A percentile compares a stretch with the other conserved stretches of the same genome.
These are phyloP conservation scores for Anarrhichthys ocellatus DNA, from an alignment of 2,113 vertebrate species.

Conservation along the genomic window DNA sequence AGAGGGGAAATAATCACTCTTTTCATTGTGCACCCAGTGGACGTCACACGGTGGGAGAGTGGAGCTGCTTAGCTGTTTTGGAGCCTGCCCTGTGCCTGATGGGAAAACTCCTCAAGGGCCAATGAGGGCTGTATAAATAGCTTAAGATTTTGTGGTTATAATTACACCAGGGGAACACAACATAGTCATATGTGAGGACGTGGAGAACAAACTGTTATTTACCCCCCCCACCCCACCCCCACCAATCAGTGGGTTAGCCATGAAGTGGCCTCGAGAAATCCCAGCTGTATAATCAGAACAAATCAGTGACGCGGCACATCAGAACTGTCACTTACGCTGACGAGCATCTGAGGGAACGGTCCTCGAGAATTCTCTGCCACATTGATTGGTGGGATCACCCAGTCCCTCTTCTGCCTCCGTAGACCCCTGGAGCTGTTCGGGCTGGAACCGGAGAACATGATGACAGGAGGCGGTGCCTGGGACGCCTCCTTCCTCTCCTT, in stretches of 20 bases:
- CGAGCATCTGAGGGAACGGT: conserved; percentile 96
- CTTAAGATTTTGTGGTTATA: conserved; percentile 51
- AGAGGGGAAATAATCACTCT: conserved; percentile 52
- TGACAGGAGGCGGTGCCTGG: conserved; percentile 77
- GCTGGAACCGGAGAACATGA: conserved; percentile 83
- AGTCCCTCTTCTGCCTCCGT: conserved; percentile 92
- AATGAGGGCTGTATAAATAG: conserved; percentile 58
- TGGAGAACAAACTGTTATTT: conserved; percentile 61
- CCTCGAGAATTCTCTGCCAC: conserved; percentile 96
- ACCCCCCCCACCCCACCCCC: conserved; percentile 49
- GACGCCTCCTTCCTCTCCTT: conserved; percentile 62
- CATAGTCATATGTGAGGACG: conserved; percentile 61
- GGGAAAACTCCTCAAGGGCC: conserved; percentile 52
- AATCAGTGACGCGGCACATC: conserved; percentile 46
- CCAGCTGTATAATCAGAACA: conserved; percentile 51
- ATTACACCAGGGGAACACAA: conserved; percentile 66
- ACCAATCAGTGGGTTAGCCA: conserved; percentile 46
- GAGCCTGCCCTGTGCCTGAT: conserved; percentile 27
- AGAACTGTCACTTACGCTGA: conserved; percentile 88
- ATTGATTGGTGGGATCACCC: conserved; percentile 98
- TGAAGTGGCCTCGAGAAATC: conserved; percentile 55
- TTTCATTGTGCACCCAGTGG: conserved; percentile 44
- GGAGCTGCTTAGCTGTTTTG: conserved; percentile 44
- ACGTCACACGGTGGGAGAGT: conserved; percentile 29
- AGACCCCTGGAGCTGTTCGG: conserved; percentile 82